Percentiles rank a stretch among this genome's conserved stretches.
Conservation (phyloP, 2,888 invertebrate species). For the Drosophila melanocephala region DNA sequence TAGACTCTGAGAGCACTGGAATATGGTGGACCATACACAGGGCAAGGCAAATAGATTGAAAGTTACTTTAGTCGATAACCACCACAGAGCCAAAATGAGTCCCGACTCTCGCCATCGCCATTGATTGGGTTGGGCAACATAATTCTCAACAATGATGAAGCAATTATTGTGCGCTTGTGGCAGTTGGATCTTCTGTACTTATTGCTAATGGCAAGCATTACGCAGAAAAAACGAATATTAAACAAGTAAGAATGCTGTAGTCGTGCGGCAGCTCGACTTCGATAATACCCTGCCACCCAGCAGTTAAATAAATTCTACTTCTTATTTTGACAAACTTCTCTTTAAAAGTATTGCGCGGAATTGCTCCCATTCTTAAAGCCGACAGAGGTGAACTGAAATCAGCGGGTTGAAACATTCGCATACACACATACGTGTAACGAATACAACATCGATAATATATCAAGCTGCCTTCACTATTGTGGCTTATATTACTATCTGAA, state of each 20-base stretch:
- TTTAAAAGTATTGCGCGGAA: neutral
- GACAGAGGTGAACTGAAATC: neutral
- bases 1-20: constrained; percentile 20
- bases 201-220: constrained; percentile 10
- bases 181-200: constrained; percentile 9
- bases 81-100: constrained; percentile 5
- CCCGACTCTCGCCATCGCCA: constrained; percentile 9
- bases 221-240: neutral
- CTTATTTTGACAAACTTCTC: neutral
- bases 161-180: constrained; percentile 60
- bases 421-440: neutral
- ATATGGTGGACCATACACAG: constrained; percentile 31
- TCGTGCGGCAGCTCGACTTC: neutral
- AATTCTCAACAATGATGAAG: constrained; percentile 67
- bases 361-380: neutral
- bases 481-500: neutral
- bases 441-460: neutral
- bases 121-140: constrained; percentile 40
- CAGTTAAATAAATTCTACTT: neutral
- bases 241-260: neutral
- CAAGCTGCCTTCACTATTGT: neutral
- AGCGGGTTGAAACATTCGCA: neutral
- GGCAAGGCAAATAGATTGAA: constrained; percentile 47
- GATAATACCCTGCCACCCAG: neutral
- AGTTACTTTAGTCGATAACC: constrained; percentile 37